Evolutionary conservation across 1,140 invertebrate species (phyloP), one percentile per base, ranked within the genome.

Genomic region (Bicyclus anynana): DNA sequence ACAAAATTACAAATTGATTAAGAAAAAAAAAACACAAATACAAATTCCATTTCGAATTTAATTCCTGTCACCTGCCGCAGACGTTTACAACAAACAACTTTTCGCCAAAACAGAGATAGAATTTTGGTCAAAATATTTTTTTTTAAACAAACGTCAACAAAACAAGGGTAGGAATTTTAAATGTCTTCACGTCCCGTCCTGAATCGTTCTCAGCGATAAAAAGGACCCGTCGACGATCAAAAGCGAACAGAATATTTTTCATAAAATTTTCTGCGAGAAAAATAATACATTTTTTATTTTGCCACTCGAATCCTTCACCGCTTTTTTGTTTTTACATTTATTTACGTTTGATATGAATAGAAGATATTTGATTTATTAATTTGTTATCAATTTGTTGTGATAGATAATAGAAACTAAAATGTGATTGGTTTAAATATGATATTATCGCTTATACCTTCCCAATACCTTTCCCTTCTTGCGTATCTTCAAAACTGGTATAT

Each of bases 91-190:
- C 40, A 20, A 44, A 44, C 3, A 44, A 44, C 16, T 44, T 44
- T 17, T 20, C 40, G 5, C 10, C 18, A 17, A 46, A 51, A 33
- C n/a, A 35, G n/a, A 5, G 10, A 27, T 27, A 10, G 10, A 12
- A 33, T 33, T 46, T 52, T 60, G 12, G 26, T 14, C 18, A 42
- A 50, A 54, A 54, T 49, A 53, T 54, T 60, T 57, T 54, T 60
- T 57, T 54, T 23, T 54, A 60, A 46, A 14, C 4, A 49, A 53
- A 54, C 52, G 58, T 54, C 58, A 54, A 49, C 51, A 10, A 46
- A 54, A 60, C 52, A 60, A 60, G 46, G 58, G 58, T 54, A 54
- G 58, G 58, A 60, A 60, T 60, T 60, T 44, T 54, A 60, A 60
- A 60, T 60, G 58, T 60, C 58, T 60, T 51, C 58, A 54, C 47